These are phyloP conservation scores for Trichonephila clavata DNA, from an alignment of 1,140 invertebrate species.

Conservation along the genomic window DNA sequence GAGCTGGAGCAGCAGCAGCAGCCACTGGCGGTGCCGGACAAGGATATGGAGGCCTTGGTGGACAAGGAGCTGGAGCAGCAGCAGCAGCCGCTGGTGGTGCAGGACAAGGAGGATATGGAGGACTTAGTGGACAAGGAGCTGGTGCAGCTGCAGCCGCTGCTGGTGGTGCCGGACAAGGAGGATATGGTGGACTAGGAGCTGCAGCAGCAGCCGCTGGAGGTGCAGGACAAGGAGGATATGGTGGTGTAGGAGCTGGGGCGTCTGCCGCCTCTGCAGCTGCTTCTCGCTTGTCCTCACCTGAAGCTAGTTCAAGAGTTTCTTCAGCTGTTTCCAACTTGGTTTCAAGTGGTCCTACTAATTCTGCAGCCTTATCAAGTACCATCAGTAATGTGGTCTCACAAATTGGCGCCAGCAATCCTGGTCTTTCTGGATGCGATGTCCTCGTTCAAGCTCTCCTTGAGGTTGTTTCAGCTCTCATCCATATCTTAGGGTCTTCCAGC, in stretches of 20 bases:
- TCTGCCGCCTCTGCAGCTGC: background rate
- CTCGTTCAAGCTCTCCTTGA: conserved; percentile 13
- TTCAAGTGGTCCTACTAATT: background rate
- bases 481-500: conserved; percentile 16
- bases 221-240: background rate
- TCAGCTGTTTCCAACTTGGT: background rate
- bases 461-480: background rate
- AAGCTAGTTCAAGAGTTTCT: background rate
- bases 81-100: no score
- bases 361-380: background rate
- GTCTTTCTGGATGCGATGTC: background rate
- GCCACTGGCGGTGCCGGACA: no score
- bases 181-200: no score
- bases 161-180: no score
- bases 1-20: no score
- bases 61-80: no score
- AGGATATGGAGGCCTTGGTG: no score
- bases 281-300: background rate
- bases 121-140: background rate
- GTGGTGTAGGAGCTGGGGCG: background rate
- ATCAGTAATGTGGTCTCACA: conserved; percentile 20
- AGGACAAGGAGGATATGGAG: background rate
- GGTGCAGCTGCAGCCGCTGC: background rate
- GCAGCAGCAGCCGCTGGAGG: no score
- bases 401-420: background rate